These are phyloP conservation scores for Columba guinea DNA, from an alignment of 2,797 vertebrate genomes.

Conservation along the genomic window DNA sequence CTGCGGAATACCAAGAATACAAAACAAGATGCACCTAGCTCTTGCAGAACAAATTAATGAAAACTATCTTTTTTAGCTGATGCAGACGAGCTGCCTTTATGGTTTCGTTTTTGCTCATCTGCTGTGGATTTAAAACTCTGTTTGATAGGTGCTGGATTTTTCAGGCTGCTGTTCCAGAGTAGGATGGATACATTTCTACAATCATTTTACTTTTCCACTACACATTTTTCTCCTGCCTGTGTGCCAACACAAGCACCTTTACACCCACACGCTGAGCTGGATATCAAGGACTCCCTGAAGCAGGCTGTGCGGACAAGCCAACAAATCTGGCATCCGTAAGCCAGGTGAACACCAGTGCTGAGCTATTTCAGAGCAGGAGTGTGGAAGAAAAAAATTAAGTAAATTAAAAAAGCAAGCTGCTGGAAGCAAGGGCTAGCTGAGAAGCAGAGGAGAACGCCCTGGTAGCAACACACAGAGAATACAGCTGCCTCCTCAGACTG, in stretches of 20 bases:
- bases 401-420: background rate
- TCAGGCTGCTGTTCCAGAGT: background rate
- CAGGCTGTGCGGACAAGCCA: background rate
- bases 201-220: background rate
- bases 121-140: background rate
- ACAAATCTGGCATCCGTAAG: background rate
- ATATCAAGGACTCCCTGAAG: background rate
- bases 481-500: background rate
- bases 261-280: fast-evolving
- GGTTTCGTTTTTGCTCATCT: background rate
- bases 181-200: background rate
- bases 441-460: background rate
- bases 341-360: background rate
- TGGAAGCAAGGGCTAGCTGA: background rate
- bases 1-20: background rate
- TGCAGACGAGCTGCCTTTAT: background rate
- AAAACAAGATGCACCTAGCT: background rate
- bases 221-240: background rate
- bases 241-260: background rate
- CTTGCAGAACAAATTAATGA: background rate
- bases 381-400: background rate
- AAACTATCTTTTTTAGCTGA: background rate
- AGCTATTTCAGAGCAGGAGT: background rate
- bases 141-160: background rate
- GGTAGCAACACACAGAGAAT: background rate